Percentiles rank a stretch among this genome's conserved stretches.
These are phyloP conservation scores for Malachius bipustulatus DNA, from an alignment of 2,888 invertebrate genomes.

Conservation along the genomic window DNA sequence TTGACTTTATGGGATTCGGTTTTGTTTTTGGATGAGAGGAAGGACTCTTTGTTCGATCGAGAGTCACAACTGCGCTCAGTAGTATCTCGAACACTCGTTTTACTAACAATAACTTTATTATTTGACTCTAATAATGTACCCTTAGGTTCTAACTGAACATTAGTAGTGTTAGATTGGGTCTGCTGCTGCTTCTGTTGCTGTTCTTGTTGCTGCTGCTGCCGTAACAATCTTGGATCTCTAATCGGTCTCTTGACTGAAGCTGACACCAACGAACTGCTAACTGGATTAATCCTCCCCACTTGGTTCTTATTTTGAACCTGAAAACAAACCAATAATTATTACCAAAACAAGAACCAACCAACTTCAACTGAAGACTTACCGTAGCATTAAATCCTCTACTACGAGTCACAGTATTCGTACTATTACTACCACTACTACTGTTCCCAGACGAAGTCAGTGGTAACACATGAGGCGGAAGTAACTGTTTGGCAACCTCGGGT, in stretches of 20 bases:
- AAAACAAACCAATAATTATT: too few relatives aligned
- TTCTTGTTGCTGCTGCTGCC: slow-evolving; percentile 25
- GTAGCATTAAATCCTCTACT: too few relatives aligned
- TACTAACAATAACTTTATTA: slow-evolving; percentile 37
- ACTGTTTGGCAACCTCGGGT: slow-evolving; percentile 35
- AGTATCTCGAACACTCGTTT: slow-evolving; percentile 32
- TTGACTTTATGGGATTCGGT: slow-evolving; percentile 7
- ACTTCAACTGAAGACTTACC: too few relatives aligned
- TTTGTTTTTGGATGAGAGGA: slow-evolving; percentile 23
- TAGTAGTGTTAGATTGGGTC: slow-evolving; percentile 19
- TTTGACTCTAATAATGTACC: slow-evolving; percentile 29
- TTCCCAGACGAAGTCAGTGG: too few relatives aligned
- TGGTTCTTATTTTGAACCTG: too few relatives aligned
- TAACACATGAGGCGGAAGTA: slow-evolving; percentile 25
- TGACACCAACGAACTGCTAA: slow-evolving; percentile 33
- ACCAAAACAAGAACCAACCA: too few relatives aligned
- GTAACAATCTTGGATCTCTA: slow-evolving; percentile 33
- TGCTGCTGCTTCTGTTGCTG: slow-evolving; percentile 19
- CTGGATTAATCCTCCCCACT: slow-evolving; percentile 44
- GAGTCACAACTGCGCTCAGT: slow-evolving; percentile 34
- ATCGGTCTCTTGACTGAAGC: slow-evolving; percentile 25
- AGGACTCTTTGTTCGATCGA: slow-evolving; percentile 35
- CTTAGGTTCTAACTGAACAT: slow-evolving; percentile 31
- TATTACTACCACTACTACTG: too few relatives aligned
- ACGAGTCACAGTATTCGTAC: too few relatives aligned